phyloP scores from a whole-genome alignment of 2,113 vertebrate genomes.

The Bungarus multicinctus region DNA sequence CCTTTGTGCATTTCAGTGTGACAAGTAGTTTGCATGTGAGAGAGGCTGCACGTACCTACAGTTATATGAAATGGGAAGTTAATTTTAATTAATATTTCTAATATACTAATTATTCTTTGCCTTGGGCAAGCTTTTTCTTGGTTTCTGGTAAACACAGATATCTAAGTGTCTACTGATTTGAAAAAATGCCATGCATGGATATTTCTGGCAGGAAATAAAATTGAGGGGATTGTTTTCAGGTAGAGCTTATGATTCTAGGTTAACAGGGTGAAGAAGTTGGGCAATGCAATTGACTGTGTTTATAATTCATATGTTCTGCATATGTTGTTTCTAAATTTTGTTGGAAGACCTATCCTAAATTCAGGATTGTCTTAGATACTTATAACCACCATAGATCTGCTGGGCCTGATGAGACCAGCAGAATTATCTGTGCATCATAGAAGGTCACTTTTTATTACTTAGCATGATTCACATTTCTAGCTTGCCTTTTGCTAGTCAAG shows the following conservation, averaged over 20 bases:
- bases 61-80: neutral
- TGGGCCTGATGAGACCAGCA: neutral
- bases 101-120: neutral
- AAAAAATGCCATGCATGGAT: neutral
- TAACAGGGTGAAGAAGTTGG: neutral
- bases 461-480: neutral
- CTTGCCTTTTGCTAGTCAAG: neutral
- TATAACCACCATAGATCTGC: neutral
- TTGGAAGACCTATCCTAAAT: neutral
- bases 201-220: neutral
- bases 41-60: neutral
- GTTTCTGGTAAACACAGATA: neutral
- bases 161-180: neutral
- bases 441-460: too few species aligned
- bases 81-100: neutral
- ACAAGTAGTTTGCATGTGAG: neutral
- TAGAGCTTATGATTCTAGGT: neutral
- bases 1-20: neutral
- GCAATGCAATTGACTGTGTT: neutral
- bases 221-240: neutral
- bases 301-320: neutral
- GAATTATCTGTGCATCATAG: neutral
- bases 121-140: neutral
- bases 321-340: neutral
- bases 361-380: neutral